These are phyloP conservation scores for Pterocles orientalis DNA, from an alignment of 2,113 vertebrate species.

Conservation along the genomic window DNA sequence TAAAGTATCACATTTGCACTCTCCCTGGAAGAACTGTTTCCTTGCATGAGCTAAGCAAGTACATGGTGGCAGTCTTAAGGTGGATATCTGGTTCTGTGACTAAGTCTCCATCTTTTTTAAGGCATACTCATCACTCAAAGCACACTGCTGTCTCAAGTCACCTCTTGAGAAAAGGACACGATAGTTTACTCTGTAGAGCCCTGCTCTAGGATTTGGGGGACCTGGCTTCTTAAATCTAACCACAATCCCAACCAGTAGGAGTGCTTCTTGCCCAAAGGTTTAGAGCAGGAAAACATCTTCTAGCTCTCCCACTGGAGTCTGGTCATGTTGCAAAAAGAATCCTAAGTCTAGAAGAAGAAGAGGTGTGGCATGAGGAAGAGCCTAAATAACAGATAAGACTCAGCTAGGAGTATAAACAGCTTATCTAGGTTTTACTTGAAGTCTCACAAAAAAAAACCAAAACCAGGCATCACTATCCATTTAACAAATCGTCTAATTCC, in stretches of 20 bases:
- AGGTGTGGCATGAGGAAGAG: not conserved
- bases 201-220: not conserved
- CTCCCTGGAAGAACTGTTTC: rapidly evolving
- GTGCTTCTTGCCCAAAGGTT: not conserved
- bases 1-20: not conserved
- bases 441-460: not conserved
- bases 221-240: not conserved
- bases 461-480: not conserved
- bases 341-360: not conserved
- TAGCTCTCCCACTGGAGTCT: not conserved
- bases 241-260: not conserved
- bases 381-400: not conserved
- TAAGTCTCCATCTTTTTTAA: not conserved
- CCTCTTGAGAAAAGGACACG: not conserved
- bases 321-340: not conserved
- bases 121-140: not conserved
- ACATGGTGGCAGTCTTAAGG: not conserved
- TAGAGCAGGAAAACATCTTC: not conserved
- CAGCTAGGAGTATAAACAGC: not conserved
- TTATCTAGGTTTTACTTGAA: not conserved
- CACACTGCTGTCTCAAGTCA: not conserved
- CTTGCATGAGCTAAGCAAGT: not conserved
- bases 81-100: not conserved
- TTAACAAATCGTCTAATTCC: not conserved
- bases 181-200: not conserved